Evolutionary conservation across 1,140 invertebrate species (phyloP).

Genomic region (Temnothorax nylanderi): DNA sequence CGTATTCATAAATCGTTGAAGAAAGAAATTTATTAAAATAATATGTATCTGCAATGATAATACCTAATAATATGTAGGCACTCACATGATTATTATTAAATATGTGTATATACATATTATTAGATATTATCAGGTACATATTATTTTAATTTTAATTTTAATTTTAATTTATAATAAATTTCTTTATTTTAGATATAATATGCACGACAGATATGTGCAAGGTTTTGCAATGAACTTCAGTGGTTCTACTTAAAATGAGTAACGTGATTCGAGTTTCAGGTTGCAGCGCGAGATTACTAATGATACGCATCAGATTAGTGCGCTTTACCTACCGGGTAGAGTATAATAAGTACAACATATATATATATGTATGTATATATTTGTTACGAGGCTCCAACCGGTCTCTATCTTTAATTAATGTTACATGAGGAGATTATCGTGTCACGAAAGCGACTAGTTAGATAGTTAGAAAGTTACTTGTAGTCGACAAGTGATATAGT

Average conservation of each 20-base stretch:
- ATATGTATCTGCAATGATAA: conserved; percentile 1
- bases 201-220: background rate
- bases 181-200: background rate
- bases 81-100: no score
- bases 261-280: conserved; percentile 8
- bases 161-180: no score
- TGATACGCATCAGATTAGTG: conserved; percentile 28
- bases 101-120: no score
- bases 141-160: no score
- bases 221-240: conserved; percentile 12
- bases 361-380: background rate
- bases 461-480: background rate
- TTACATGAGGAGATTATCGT: conserved; percentile 12
- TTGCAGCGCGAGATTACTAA: conserved; percentile 6
- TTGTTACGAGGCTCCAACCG: background rate
- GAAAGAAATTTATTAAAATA: conserved; percentile 16
- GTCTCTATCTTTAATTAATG: conserved; percentile 33
- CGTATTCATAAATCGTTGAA: background rate
- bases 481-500: background rate
- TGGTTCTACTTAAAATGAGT: background rate
- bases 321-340: background rate
- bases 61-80: background rate
- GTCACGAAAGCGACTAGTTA: background rate
- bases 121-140: no score
- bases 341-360: background rate